phyloP scores from a whole-genome alignment of 2,888 invertebrate genomes.

The Chymomyza fuscimana region DNA sequence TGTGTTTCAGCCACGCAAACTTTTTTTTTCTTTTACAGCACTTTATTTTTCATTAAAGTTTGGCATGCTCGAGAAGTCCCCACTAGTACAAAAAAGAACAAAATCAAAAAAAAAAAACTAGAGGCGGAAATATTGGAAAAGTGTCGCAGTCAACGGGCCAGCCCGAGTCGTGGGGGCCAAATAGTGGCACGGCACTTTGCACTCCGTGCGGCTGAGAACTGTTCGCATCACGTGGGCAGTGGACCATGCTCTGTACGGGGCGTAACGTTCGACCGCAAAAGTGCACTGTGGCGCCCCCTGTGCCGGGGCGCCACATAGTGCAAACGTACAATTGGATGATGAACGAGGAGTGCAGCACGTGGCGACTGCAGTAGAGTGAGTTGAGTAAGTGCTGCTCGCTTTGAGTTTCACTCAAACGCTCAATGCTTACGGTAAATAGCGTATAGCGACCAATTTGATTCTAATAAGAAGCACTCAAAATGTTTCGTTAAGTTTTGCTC shows the following conservation, averaged over 20 bases:
- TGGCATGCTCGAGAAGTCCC: not conserved
- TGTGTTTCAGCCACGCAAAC: slow-evolving; percentile 50
- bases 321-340: slow-evolving; percentile 79
- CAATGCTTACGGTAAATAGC: slow-evolving; percentile 26
- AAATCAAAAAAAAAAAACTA: slow-evolving; percentile 7
- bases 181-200: slow-evolving; percentile 72
- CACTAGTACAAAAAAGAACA: slow-evolving; percentile 10
- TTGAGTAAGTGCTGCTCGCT: slow-evolving; percentile 45
- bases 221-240: slow-evolving; percentile 20
- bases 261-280: slow-evolving; percentile 18
- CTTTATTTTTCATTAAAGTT: slow-evolving; percentile 45
- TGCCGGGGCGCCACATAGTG: slow-evolving; percentile 50
- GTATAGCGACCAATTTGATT: slow-evolving; percentile 29
- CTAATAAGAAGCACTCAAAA: slow-evolving; percentile 29
- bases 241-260: not conserved
- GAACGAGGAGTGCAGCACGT: slow-evolving; percentile 61
- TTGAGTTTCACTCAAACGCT: slow-evolving; percentile 5
- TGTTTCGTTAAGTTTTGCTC: slow-evolving; percentile 41
- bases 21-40: slow-evolving; percentile 17
- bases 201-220: slow-evolving; percentile 38
- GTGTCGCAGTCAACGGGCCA: slow-evolving; percentile 39
- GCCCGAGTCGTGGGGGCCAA: slow-evolving; percentile 68
- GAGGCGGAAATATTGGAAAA: slow-evolving; percentile 44
- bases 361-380: slow-evolving; percentile 58
- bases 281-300: slow-evolving; percentile 12